phyloP scores from a whole-genome alignment of 2,113 vertebrate genomes.

The Pseudolaguvia tuberculata region DNA sequence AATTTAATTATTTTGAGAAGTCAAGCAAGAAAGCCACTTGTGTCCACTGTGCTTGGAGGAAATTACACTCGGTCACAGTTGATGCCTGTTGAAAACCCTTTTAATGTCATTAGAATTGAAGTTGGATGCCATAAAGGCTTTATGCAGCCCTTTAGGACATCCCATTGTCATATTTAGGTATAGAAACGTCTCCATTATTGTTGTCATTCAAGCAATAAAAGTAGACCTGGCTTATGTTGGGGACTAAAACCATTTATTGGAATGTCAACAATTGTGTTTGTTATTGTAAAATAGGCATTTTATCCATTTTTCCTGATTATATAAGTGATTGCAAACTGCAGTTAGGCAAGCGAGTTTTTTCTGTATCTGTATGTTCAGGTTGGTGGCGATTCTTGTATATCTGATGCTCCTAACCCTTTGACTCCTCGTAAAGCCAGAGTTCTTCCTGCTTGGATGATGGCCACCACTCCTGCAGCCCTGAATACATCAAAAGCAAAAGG shows the following conservation, averaged over 20 bases:
- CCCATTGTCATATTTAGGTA: neutral
- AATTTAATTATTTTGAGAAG: too few species aligned
- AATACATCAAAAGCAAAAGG: conserved; percentile 48
- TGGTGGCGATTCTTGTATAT: neutral
- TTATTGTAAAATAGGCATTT: too few species aligned
- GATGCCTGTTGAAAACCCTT: too few species aligned
- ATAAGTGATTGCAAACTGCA: neutral
- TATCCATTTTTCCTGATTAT: neutral
- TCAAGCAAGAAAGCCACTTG: too few species aligned
- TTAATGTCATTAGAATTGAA: too few species aligned
- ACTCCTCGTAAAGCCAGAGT: conserved; percentile 65
- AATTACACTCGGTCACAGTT: too few species aligned
- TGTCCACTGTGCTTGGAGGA: too few species aligned
- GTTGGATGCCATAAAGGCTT: neutral
- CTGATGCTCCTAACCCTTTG: neutral
- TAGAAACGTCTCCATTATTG: neutral
- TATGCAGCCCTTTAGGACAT: neutral
- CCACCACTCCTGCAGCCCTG: conserved; percentile 41
- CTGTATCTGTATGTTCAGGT: conserved; percentile 7
- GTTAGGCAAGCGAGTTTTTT: neutral
- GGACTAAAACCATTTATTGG: too few species aligned
- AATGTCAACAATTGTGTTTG: too few species aligned
- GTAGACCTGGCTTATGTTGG: too few species aligned
- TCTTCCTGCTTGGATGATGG: conserved; percentile 86
- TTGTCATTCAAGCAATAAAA: neutral